phyloP scores from a whole-genome alignment of 2,797 vertebrate species.

The Psittacula echo region DNA sequence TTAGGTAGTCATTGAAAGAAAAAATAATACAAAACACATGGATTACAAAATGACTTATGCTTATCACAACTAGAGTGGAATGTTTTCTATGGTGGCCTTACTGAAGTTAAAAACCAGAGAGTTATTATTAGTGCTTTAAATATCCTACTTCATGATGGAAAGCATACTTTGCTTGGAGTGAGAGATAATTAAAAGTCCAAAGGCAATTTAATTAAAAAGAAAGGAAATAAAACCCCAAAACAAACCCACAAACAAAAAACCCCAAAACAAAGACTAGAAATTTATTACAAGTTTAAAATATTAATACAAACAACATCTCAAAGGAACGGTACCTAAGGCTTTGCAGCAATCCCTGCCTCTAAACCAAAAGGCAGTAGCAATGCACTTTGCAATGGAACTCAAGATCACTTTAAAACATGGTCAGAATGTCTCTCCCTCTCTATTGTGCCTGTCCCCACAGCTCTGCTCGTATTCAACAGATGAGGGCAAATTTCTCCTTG shows the following conservation, averaged over 20 bases:
- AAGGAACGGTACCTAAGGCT: not conserved
- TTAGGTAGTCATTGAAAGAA: not conserved
- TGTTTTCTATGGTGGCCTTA: not conserved
- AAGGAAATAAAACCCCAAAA: not conserved
- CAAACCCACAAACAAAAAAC: not conserved
- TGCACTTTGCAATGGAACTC: not conserved
- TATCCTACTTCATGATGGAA: not conserved
- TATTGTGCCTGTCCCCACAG: not conserved
- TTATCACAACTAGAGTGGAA: not conserved
- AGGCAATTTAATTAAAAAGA: not conserved
- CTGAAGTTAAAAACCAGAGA: not conserved
- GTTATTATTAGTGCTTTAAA: slow-evolving; percentile 23
- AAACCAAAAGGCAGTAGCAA: slow-evolving; percentile 6
- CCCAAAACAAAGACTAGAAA: not conserved
- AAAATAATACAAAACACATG: not conserved
- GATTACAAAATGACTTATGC: slow-evolving; percentile 23
- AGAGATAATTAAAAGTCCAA: slow-evolving; percentile 49
- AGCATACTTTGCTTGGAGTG: not conserved
- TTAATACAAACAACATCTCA: not conserved
- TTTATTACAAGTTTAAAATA: slow-evolving; percentile 47
- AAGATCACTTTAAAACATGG: not conserved
- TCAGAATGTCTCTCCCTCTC: not conserved
- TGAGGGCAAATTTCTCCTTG: not conserved
- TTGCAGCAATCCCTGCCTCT: slow-evolving; percentile 1
- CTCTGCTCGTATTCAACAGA: not conserved